Conservation (phyloP, 2,888 invertebrate species). For the Athalia circularis region DNA sequence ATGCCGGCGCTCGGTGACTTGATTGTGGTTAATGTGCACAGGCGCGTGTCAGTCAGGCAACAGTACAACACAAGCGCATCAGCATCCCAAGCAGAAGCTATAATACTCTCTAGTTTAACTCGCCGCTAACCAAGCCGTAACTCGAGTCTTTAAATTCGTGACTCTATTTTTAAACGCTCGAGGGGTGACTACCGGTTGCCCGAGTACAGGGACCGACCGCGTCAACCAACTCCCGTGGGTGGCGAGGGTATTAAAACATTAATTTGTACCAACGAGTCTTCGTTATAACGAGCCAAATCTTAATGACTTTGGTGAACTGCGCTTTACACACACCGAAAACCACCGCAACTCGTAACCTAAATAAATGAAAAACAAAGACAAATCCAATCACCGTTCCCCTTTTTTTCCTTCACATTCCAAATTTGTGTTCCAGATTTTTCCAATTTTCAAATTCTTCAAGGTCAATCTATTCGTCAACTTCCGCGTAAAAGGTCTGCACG, state of each 20-base stretch:
- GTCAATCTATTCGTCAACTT: neutral
- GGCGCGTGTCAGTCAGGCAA: slow-evolving; percentile 50
- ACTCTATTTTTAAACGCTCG: slow-evolving; percentile 43
- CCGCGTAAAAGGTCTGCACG: no score
- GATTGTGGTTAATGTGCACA: slow-evolving; percentile 47
- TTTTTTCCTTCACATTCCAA: neutral
- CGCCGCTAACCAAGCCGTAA: slow-evolving; percentile 39
- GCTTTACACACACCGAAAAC: neutral
- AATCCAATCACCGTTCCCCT: neutral
- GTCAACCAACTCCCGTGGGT: slow-evolving; percentile 22
- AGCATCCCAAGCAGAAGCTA: no score
- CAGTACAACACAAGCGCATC: no score
- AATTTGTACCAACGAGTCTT: slow-evolving; percentile 45
- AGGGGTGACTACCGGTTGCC: slow-evolving; percentile 39
- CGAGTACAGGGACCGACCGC: slow-evolving; percentile 1
- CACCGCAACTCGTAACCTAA: neutral
- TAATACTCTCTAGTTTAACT: slow-evolving; percentile 31
- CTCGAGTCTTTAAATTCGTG: slow-evolving; percentile 46
- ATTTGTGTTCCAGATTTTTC: neutral
- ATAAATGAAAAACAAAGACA: neutral
- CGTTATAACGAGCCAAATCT: slow-evolving; percentile 43
- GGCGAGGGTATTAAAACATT: slow-evolving; percentile 42
- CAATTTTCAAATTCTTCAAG: neutral
- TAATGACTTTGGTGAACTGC: slow-evolving; percentile 30
- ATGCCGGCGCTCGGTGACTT: slow-evolving; percentile 41